phyloP scores from a whole-genome alignment of 2,113 vertebrate genomes.

The Ranitomeya variabilis region DNA sequence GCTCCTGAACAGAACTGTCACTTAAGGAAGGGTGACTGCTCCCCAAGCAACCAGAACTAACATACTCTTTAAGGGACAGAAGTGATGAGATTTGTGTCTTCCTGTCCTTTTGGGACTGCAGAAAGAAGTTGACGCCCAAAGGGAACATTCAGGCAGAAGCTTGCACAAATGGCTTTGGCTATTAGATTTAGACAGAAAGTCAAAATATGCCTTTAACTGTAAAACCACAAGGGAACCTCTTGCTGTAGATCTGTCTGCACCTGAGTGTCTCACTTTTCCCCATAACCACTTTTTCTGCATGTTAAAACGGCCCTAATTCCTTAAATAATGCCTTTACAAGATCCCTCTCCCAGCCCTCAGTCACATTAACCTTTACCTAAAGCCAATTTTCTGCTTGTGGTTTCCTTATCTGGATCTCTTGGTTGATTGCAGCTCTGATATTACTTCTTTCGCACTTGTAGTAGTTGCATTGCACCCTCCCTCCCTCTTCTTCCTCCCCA shows the following conservation, averaged over 20 bases:
- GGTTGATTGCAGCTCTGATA: conserved; percentile 16
- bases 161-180: no score
- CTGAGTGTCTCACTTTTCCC: neutral
- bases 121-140: no score
- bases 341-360: neutral
- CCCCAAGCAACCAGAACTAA: no score
- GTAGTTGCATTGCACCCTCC: neutral
- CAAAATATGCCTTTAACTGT: no score
- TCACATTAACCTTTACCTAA: conserved; percentile 26
- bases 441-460: conserved; percentile 27
- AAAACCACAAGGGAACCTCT: neutral
- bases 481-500: neutral
- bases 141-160: no score
- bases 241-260: neutral
- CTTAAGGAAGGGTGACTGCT: no score
- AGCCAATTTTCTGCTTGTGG: conserved; percentile 13
- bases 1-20: no score
- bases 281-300: neutral
- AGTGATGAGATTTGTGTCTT: no score
- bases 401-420: conserved; percentile 30
- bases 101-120: no score
- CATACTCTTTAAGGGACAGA: no score
- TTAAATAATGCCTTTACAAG: neutral
- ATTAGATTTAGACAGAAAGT: no score
- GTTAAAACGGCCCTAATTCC: neutral